Percentiles rank a stretch among this genome's conserved stretches.
These are phyloP conservation scores for Bhutanitis thaidina DNA, from an alignment of 2,888 invertebrate genomes.

Conservation along the genomic window DNA sequence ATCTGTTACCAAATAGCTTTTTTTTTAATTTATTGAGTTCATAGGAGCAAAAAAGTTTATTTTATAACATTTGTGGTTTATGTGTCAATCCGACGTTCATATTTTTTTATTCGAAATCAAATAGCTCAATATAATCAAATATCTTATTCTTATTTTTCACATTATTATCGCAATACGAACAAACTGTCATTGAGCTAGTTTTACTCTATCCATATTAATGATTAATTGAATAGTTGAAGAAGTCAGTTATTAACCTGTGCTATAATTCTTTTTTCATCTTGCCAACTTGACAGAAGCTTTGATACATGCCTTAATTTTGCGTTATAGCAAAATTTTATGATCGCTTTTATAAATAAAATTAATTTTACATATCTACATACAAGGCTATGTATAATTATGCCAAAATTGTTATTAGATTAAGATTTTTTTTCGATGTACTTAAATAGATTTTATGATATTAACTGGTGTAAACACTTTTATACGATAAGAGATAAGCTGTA, in stretches of 20 bases:
- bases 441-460: slow-evolving; percentile 11
- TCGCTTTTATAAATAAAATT: slow-evolving; percentile 1
- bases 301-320: slow-evolving; percentile 14
- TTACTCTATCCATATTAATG: too few species aligned
- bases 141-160: too few species aligned
- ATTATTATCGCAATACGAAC: too few species aligned
- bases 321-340: slow-evolving; percentile 21
- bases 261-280: slow-evolving; percentile 7
- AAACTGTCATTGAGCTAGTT: too few species aligned
- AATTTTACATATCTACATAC: slow-evolving; percentile 4
- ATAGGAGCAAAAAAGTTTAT: not conserved
- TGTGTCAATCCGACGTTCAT: not conserved
- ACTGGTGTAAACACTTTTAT: not conserved
- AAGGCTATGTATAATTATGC: slow-evolving; percentile 14
- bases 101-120: too few species aligned
- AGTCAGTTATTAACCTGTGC: not conserved
- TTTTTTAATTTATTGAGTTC: slow-evolving; percentile 17
- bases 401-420: slow-evolving; percentile 17
- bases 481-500: not conserved
- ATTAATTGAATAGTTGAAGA: too few species aligned
- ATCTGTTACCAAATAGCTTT: slow-evolving; percentile 22
- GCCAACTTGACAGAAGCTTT: slow-evolving; percentile 1
- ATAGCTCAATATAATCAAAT: too few species aligned
- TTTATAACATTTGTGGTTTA: not conserved
- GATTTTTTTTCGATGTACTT: slow-evolving; percentile 12